These are phyloP conservation scores for Eristalinus sepulchralis DNA, from an alignment of 2,888 invertebrate genomes.

Conservation along the genomic window DNA sequence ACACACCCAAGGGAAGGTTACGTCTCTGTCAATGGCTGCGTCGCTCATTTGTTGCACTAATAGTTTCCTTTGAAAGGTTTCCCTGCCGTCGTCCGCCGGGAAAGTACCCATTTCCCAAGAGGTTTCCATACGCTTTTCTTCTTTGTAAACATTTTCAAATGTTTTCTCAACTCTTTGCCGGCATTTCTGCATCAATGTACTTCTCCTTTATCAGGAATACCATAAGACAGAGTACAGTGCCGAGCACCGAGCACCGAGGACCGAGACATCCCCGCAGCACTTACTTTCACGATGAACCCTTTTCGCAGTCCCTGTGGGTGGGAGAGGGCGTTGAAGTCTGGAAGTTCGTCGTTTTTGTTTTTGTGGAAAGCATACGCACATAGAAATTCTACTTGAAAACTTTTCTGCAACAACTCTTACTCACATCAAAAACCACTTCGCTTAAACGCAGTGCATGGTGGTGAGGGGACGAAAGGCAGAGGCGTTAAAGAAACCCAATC, in stretches of 20 bases:
- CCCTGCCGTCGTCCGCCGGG: background rate
- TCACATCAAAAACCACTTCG: background rate
- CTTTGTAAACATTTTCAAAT: slow-evolving; percentile 30
- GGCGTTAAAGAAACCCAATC: background rate
- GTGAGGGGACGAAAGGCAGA: background rate
- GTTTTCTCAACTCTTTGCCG: slow-evolving; percentile 19
- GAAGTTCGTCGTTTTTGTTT: background rate
- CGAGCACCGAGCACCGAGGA: background rate
- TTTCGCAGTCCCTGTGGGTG: background rate
- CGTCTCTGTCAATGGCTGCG: background rate
- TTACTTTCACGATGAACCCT: background rate
- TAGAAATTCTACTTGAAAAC: background rate
- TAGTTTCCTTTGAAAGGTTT: background rate
- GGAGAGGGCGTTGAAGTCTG: background rate
- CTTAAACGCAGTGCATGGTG: background rate
- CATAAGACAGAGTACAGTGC: background rate
- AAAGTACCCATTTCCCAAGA: slow-evolving; percentile 6
- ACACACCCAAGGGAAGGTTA: background rate
- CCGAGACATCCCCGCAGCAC: background rate
- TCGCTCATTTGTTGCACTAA: background rate
- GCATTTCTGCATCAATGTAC: slow-evolving; percentile 14
- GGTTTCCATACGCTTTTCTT: background rate
- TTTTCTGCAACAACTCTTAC: background rate
- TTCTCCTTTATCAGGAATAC: background rate
- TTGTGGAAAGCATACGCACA: background rate